These are phyloP conservation scores for Guaruba guarouba DNA, from an alignment of 2,113 vertebrate species.

Conservation along the genomic window DNA sequence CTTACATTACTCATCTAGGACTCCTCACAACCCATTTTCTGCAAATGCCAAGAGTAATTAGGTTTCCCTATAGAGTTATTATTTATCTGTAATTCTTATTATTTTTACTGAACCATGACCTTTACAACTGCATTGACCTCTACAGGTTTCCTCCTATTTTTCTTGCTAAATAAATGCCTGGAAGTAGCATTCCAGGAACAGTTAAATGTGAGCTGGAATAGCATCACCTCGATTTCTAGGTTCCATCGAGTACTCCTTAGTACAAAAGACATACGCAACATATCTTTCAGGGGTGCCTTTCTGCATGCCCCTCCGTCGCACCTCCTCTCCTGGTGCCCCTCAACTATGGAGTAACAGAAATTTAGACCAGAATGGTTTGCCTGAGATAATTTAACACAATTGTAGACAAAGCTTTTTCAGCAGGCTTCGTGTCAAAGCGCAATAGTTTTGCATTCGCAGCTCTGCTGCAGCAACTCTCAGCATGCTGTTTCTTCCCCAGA, in stretches of 20 bases:
- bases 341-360: background rate
- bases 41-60: conserved; percentile 1
- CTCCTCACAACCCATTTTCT: background rate
- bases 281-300: background rate
- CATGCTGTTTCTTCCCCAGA: conserved; percentile 21
- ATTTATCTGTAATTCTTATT: background rate
- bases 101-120: background rate
- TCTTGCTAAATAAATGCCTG: background rate
- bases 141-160: background rate
- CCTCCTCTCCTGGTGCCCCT: background rate
- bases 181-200: background rate
- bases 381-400: conserved; percentile 2
- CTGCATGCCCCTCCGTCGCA: accelerated
- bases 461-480: conserved; percentile 9
- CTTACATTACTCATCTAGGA: background rate
- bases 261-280: accelerated
- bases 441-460: conserved; percentile 39
- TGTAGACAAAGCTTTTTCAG: background rate
- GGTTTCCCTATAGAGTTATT: background rate
- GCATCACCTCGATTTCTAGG: background rate
- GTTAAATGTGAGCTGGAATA: background rate
- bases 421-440: background rate
- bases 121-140: background rate
- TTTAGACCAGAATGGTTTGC: background rate
- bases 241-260: accelerated